phyloP scores from a whole-genome alignment of 1,140 invertebrate genomes.

The Dinothrombium tinctorium region DNA sequence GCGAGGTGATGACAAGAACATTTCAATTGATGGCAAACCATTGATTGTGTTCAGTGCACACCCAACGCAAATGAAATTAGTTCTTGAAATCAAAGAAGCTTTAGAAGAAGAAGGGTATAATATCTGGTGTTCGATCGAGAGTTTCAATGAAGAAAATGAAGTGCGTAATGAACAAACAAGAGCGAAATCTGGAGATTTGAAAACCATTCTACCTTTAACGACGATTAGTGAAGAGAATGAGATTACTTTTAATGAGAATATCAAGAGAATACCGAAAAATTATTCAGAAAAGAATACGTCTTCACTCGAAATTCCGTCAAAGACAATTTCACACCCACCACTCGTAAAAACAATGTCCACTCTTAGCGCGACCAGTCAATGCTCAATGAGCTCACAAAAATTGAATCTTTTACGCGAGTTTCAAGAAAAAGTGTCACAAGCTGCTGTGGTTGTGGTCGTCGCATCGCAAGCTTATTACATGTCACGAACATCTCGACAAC shows the following conservation, averaged over 20 bases:
- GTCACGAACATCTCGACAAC: constrained; percentile 22
- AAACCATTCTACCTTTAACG: too few species aligned
- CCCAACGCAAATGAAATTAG: constrained; percentile 13
- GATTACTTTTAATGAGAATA: too few species aligned
- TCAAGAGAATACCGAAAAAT: too few species aligned
- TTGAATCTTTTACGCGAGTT: constrained; percentile 16
- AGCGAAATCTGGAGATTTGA: too few species aligned
- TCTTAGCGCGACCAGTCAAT: too few species aligned
- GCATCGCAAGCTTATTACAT: constrained; percentile 21
- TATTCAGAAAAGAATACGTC: too few species aligned
- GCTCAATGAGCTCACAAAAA: constrained; percentile 13
- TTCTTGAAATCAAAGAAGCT: constrained; percentile 15
- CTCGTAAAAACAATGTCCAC: too few species aligned
- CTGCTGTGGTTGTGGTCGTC: constrained; percentile 21
- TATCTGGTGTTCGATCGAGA: constrained; percentile 20
- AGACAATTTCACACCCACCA: too few species aligned
- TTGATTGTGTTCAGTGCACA: constrained; percentile 16
- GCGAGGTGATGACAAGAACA: not conserved
- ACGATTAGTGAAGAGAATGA: too few species aligned
- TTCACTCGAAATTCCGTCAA: too few species aligned
- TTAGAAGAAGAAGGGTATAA: constrained; percentile 17
- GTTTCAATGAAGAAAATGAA: too few species aligned
- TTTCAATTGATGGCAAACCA: constrained; percentile 6
- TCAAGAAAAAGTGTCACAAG: constrained; percentile 23
- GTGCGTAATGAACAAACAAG: too few species aligned